A percentile compares a stretch with the other conserved stretches of the same genome.
Evolutionary conservation across 2,113 vertebrate genomes (phyloP).

Genomic region (Trichomycterus rosablanca): DNA sequence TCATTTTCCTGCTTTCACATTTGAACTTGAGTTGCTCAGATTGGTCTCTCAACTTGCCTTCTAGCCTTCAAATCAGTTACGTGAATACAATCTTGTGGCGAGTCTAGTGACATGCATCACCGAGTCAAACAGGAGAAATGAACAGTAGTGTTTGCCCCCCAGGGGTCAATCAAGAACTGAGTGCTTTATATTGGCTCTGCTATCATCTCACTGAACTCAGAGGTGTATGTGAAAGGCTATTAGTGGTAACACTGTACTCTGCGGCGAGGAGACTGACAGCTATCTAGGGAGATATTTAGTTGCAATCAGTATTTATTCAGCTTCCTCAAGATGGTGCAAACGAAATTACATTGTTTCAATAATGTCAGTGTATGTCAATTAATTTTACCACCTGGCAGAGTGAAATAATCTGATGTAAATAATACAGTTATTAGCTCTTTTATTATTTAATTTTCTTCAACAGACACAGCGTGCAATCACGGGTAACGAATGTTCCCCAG

Average conservation of each 20-base stretch:
- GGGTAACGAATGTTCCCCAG: background rate
- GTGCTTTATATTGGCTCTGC: conserved; percentile 43
- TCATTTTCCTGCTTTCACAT: conserved; percentile 14
- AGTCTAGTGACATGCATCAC: conserved; percentile 49
- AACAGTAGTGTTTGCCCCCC: conserved; percentile 42
- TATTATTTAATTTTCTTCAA: background rate
- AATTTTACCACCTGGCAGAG: conserved; percentile 31
- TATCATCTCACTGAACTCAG: background rate
- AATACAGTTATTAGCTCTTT: background rate
- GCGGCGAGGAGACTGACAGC: conserved; percentile 19
- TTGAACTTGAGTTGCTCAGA: conserved; percentile 8
- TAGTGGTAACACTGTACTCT: conserved; percentile 24
- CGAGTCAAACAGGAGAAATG: conserved; percentile 52
- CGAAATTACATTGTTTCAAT: conserved; percentile 16
- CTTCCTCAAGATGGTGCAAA: conserved; percentile 4
- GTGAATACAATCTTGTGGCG: conserved; percentile 37
- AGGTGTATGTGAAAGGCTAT: conserved; percentile 26
- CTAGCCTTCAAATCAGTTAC: conserved; percentile 44
- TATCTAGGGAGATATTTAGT: conserved; percentile 25
- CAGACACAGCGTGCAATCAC: background rate
- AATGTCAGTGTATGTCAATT: conserved; percentile 18
- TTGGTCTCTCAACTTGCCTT: conserved; percentile 29
- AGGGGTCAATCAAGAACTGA: conserved; percentile 47
- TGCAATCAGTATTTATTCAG: conserved; percentile 29
- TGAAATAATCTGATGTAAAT: conserved; percentile 15